Percentiles rank a stretch among this genome's conserved stretches.
Evolutionary conservation across 2,888 invertebrate genomes (phyloP).

Genomic region (Theretra japonica): DNA sequence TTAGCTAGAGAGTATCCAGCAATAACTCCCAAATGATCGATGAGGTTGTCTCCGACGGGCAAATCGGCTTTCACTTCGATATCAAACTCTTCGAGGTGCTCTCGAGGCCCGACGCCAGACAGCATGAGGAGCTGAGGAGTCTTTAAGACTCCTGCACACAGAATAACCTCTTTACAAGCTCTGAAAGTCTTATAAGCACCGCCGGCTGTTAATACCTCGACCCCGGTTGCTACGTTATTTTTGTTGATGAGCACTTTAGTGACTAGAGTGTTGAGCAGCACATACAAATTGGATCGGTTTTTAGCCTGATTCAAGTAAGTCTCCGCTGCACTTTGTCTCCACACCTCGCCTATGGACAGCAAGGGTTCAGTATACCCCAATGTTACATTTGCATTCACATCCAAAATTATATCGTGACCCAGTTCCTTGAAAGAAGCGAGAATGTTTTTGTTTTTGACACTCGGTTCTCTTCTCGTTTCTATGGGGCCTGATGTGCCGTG

Average conservation of each 20-base stretch:
- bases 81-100: conserved; percentile 43
- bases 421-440: conserved; percentile 45
- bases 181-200: conserved; percentile 39
- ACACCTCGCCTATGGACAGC: conserved; percentile 42
- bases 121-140: conserved; percentile 55
- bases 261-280: conserved; percentile 46
- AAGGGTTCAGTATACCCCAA: conserved; percentile 45
- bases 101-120: conserved; percentile 57
- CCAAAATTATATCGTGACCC: conserved; percentile 37
- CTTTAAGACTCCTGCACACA: conserved; percentile 55
- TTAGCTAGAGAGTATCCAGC: not conserved
- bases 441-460: conserved; percentile 32
- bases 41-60: conserved; percentile 23
- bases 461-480: conserved; percentile 42
- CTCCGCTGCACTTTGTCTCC: conserved; percentile 46
- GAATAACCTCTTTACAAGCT: conserved; percentile 52
- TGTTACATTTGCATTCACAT: conserved; percentile 43
- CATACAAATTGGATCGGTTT: conserved; percentile 45
- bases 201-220: conserved; percentile 38
- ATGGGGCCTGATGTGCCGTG: conserved; percentile 49
- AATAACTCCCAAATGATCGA: not conserved
- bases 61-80: conserved; percentile 44
- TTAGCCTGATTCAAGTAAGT: conserved; percentile 43
- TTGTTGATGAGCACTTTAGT: conserved; percentile 50
- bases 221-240: conserved; percentile 51